These are phyloP conservation scores for Theristus sp. DNA, from an alignment of 2,888 invertebrate species.

Conservation along the genomic window DNA sequence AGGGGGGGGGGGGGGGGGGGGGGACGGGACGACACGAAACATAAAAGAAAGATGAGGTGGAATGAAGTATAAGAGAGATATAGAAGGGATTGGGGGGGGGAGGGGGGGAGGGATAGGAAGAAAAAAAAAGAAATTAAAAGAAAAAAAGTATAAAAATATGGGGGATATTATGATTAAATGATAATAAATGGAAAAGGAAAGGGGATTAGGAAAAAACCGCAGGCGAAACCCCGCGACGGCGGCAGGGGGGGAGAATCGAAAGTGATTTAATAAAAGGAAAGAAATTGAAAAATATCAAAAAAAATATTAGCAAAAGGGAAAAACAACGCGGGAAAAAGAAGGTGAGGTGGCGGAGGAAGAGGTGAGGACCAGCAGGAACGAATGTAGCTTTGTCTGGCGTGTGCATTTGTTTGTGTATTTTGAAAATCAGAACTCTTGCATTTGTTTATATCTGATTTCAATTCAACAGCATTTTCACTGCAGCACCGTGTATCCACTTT, in stretches of 20 bases:
- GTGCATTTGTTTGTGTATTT: too few species aligned
- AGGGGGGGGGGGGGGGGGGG: neutral
- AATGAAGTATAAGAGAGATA: neutral
- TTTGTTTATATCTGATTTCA: too few species aligned
- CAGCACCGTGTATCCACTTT: too few species aligned
- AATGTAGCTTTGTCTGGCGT: too few species aligned
- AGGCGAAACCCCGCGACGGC: neutral
- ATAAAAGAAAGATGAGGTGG: neutral
- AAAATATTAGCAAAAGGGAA: too few species aligned
- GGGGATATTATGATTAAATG: neutral
- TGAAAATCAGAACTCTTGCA: too few species aligned
- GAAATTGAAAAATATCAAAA: too few species aligned
- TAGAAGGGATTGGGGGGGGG: neutral
- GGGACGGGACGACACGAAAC: neutral
- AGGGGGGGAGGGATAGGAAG: neutral
- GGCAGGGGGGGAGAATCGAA: neutral
- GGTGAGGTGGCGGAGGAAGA: too few species aligned
- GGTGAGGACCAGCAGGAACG: too few species aligned
- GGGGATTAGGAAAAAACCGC: neutral
- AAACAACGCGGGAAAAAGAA: too few species aligned
- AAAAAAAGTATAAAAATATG: neutral
- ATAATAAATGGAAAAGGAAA: neutral
- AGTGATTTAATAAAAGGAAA: neutral
- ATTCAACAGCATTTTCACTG: too few species aligned
- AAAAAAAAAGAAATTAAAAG: neutral